phyloP scores from a whole-genome alignment of 2,888 invertebrate genomes.

The Emmelina monodactyla region DNA sequence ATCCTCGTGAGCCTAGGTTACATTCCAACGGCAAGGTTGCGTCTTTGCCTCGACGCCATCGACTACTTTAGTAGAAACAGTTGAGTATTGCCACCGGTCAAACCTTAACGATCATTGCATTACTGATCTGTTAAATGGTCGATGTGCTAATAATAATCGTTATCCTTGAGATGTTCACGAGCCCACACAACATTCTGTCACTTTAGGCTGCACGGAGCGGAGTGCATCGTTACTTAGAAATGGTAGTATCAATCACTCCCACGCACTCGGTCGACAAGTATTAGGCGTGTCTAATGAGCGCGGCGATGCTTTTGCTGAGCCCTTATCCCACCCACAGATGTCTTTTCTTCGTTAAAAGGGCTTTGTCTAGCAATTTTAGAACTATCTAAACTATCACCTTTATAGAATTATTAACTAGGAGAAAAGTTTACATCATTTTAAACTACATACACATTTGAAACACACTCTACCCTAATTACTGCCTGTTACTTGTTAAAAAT shows the following conservation, averaged over 20 bases:
- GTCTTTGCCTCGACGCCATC: slow-evolving; percentile 71
- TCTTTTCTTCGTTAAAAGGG: too few species aligned
- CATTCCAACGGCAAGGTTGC: slow-evolving; percentile 68
- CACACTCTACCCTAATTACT: too few species aligned
- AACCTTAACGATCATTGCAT: slow-evolving; percentile 5
- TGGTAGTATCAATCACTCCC: background rate
- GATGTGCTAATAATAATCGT: slow-evolving; percentile 8
- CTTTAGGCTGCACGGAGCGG: background rate
- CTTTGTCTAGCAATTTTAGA: too few species aligned
- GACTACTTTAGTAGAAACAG: slow-evolving; percentile 75
- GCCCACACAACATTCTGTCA: background rate
- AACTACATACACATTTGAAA: too few species aligned
- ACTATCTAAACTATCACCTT: too few species aligned
- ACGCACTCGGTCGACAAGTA: background rate
- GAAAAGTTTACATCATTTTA: too few species aligned
- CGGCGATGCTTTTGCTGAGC: background rate
- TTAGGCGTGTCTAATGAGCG: background rate
- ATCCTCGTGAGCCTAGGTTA: slow-evolving; percentile 66
- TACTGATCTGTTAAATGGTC: background rate
- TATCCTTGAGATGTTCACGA: background rate
- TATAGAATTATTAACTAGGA: too few species aligned
- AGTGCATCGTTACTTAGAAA: background rate
- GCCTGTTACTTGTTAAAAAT: too few species aligned
- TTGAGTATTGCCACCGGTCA: slow-evolving; percentile 29
- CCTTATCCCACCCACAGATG: background rate